Percentiles rank a stretch among this genome's conserved stretches.
phyloP scores from a whole-genome alignment of 2,797 vertebrate species.

The Oreortyx pictus region DNA sequence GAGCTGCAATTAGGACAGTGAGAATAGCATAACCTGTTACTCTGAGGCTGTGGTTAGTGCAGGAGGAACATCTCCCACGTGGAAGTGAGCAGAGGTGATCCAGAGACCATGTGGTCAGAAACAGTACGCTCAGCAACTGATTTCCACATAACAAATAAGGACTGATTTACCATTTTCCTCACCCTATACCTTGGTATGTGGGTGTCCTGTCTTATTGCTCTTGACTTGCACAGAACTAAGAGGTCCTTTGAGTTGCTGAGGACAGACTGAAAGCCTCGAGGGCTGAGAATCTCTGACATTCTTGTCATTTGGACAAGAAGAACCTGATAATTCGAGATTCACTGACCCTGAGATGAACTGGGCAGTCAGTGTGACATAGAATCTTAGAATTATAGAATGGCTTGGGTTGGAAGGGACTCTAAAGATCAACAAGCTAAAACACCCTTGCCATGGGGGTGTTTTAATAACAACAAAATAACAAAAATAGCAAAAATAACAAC shows the following conservation, averaged over 20 bases:
- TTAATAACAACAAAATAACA: background rate
- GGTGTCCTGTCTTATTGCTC: background rate
- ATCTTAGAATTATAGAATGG: too few relatives aligned
- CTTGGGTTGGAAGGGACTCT: too few relatives aligned
- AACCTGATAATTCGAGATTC: background rate
- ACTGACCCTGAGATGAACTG: background rate
- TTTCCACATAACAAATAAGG: background rate
- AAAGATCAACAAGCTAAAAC: too few relatives aligned
- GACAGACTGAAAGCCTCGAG: background rate
- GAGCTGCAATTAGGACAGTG: background rate
- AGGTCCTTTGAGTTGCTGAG: background rate
- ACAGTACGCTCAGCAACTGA: background rate
- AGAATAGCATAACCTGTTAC: background rate
- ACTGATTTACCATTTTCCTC: background rate
- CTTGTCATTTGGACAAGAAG: background rate
- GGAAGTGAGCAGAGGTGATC: background rate
- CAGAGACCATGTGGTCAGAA: background rate
- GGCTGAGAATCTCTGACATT: background rate
- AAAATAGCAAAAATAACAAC: background rate
- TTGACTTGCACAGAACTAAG: background rate
- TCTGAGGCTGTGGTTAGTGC: background rate
- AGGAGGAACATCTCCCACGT: background rate
- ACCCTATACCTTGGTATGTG: accelerated
- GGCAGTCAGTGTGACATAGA: background rate
- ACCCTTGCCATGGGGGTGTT: too few relatives aligned